Conservation (phyloP, 2,113 vertebrate genomes). For the Gnathonemus longibarbis region DNA sequence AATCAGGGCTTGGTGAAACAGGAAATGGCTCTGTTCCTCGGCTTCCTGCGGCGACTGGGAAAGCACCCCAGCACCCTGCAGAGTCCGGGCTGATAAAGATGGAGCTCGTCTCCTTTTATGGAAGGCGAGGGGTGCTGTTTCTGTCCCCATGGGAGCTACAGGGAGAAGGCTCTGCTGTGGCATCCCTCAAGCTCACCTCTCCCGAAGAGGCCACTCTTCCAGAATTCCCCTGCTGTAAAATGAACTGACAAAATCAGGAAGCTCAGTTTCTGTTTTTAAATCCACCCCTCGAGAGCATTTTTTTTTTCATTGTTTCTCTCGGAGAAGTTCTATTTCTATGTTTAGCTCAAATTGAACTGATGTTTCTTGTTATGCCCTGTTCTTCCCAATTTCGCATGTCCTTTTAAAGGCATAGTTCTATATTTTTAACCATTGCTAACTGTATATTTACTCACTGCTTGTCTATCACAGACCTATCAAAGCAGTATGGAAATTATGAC, state of each 20-base stretch:
- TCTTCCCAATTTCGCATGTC: slow-evolving; percentile 29
- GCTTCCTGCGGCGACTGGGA: slow-evolving; percentile 59
- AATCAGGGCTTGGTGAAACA: slow-evolving; percentile 56
- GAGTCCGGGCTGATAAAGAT: slow-evolving; percentile 40
- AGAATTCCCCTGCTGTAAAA: slow-evolving; percentile 27
- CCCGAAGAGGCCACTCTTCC: not conserved
- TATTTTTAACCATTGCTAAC: slow-evolving; percentile 28
- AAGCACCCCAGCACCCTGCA: slow-evolving; percentile 33
- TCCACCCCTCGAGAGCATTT: slow-evolving; percentile 1
- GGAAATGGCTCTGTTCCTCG: slow-evolving; percentile 61
- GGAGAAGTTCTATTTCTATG: slow-evolving; percentile 36
- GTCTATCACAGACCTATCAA: not conserved
- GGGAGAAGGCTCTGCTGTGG: slow-evolving; percentile 17
- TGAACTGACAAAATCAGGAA: slow-evolving; percentile 31
- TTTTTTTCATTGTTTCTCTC: slow-evolving; percentile 2
- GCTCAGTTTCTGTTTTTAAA: slow-evolving; percentile 20
- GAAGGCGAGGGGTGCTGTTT: slow-evolving; percentile 17
- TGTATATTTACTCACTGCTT: not conserved
- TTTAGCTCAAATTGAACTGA: slow-evolving; percentile 34
- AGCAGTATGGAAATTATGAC: not conserved
- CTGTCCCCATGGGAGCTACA: slow-evolving; percentile 33
- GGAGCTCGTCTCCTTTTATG: slow-evolving; percentile 52
- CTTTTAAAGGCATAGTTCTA: slow-evolving; percentile 34
- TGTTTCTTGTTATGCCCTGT: slow-evolving; percentile 24
- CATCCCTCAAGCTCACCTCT: not conserved